Percentiles rank a stretch among this genome's conserved stretches.
Conservation (phyloP, 2,797 vertebrate genomes). For the Sebastes aleutianus region DNA sequence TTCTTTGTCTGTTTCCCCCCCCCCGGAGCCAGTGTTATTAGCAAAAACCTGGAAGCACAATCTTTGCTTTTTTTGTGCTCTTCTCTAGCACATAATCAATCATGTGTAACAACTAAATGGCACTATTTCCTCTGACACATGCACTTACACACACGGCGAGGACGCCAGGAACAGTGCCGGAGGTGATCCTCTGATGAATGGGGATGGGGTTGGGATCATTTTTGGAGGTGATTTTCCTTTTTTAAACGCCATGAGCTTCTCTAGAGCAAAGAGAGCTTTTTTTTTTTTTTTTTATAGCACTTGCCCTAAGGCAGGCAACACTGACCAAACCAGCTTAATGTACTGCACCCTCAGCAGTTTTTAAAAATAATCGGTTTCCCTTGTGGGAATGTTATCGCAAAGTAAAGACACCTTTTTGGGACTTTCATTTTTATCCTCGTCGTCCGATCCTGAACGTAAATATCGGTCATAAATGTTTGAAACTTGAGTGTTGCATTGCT, state of each 20-base stretch:
- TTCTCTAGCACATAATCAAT: constrained; percentile 45
- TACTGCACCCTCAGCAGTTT: constrained; percentile 45
- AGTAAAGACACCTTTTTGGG: constrained; percentile 16
- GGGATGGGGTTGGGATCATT: constrained; percentile 14
- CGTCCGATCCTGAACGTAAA: not conserved
- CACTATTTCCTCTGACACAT: constrained; percentile 28
- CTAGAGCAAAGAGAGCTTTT: not conserved
- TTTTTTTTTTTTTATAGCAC: not conserved
- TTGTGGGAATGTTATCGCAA: not conserved
- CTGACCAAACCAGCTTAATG: constrained; percentile 21
- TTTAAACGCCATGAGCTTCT: not conserved
- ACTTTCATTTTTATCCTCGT: not conserved
- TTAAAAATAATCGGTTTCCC: constrained; percentile 16
- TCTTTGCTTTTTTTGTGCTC: constrained; percentile 1
- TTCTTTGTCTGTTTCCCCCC: constrained; percentile 24
- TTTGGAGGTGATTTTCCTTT: constrained; percentile 7
- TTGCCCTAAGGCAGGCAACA: constrained; percentile 18
- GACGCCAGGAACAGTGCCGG: constrained; percentile 19
- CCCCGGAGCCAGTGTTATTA: not conserved
- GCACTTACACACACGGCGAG: constrained; percentile 25
- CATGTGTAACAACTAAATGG: constrained; percentile 54
- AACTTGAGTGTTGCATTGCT: constrained; percentile 45
- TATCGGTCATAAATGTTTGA: not conserved
- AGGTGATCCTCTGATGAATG: constrained; percentile 41
- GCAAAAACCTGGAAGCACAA: constrained; percentile 16